Evolutionary conservation across 2,888 invertebrate genomes (phyloP), one percentile per base, ranked within the genome.

Genomic region (Xestia ashworthii): DNA sequence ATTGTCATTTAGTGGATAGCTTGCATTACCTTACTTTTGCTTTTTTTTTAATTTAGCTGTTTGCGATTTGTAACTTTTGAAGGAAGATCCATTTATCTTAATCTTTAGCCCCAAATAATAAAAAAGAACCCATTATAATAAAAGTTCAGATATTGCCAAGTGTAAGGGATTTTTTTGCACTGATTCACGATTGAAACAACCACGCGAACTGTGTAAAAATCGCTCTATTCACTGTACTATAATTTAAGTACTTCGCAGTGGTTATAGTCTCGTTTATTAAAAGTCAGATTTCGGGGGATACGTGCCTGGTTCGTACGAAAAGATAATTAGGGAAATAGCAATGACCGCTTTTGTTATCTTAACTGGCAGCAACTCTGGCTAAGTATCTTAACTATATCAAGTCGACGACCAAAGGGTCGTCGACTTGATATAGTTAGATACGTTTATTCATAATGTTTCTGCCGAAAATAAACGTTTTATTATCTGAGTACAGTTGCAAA

Each of bases 1-100:
- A 12, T 70, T 81, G 19, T 60, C 12, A 32, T 75, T 73, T 58
- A 41, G 64, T 65, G 38, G 46, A 16, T 38, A 50, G 16, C 14
- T 66, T 75, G 38, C 50, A 32, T 58, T 11, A 66, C 11, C 32
- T 41, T 62, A 62, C 4, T 64, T 66, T 60, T 53, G n/a, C 19
- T 55, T 48, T 65, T 60, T 74, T 74, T 50, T 25, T 25, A 14
- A 11, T 73, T 68, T 11, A 38, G 38, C 16, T 19, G 19, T 41
- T 38, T 41, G 41, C 0, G 14, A 32, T n/a, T 68, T 16, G 3
- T n/a, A 62, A 32, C 8, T 50, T 68, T 80, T 14, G 11, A 74
- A 11, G 38, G 53, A 41, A 64, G 14, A n/a, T 44, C 32, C 12
- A 67, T 74, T 64, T 69, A 32, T 69, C 38, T 48, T 9, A 50